Base-by-base conservation (phyloP, 2,888 invertebrate species). In the Plagiodera versicolora region DNA sequence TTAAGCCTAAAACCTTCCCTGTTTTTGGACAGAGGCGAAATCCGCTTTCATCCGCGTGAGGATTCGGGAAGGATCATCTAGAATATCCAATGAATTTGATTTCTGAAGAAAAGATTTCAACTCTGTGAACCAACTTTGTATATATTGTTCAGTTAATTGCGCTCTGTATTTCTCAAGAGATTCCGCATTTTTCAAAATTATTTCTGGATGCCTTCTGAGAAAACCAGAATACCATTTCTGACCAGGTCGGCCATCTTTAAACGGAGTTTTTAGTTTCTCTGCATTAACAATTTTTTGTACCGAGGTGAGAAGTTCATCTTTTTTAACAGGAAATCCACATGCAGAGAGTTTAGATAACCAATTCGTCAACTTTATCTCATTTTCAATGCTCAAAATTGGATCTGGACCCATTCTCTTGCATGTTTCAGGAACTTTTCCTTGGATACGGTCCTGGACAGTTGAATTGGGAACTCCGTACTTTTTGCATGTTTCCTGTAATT, bases 11-110 rank as follows among this genome's bases (percentile, higher is more conserved):
- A 35, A 64, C 61, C 50, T 61, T 67, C 9, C 63, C 66, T 17
- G 58, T 60, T 32, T 63, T 55, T 18, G 60, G 65, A 62, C 75
- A 75, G 5, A 77, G 60, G 45, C 65, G 65, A 61, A 77, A 77
- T 46, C 72, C 72, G 6, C 73, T 70, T 63, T 76, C 77, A 57
- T 77, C 75, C 10, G 70, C 73, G 64, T 77, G 4, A 75, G 70
- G 18, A 75, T 70, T 49, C 72, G 63, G 52, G 50, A 52, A 1
- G 73, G 70, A 50, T 71, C 61, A 18, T 62, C 60, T 5, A 73
- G 64, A 19, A 44, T 50, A 51, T 49, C 30, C 8, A 28, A 17
- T 10, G 28, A 9, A 49, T 20, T 48, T 39, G 39, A 39, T 39
- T 39, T 39, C 39, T 39, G 39, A 39, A 39, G n/a, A 46, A 46